Percentiles rank a stretch among this genome's conserved stretches.
Evolutionary conservation across 2,113 vertebrate species (phyloP).

Genomic region (Anguilla japonica): DNA sequence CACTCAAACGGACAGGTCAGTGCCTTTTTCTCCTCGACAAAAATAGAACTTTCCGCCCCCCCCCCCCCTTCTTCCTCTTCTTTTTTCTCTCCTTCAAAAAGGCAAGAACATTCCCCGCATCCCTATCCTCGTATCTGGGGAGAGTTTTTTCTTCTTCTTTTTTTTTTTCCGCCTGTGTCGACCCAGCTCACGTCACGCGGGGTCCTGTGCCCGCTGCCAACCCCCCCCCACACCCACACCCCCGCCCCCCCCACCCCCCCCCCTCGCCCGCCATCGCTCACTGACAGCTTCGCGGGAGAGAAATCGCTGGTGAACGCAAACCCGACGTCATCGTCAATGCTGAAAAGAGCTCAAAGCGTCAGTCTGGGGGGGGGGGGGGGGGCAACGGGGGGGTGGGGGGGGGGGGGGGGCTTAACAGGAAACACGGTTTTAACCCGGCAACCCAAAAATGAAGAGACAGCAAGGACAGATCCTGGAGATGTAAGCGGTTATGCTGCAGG

Average conservation of each 20-base stretch:
- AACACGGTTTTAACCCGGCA: no score
- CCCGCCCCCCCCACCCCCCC: neutral
- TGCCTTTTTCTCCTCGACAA: constrained; percentile 2
- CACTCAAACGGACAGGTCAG: constrained; percentile 4
- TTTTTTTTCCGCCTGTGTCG: neutral
- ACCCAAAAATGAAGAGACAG: no score
- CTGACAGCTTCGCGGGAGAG: neutral
- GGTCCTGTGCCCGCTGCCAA: neutral
- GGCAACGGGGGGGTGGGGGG: no score
- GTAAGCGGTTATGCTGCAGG: no score
- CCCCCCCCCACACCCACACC: neutral
- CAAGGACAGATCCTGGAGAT: neutral
- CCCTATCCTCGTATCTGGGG: neutral
- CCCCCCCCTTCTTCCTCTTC: neutral
- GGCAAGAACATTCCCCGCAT: neutral
- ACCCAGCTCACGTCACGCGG: neutral
- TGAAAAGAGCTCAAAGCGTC: no score
- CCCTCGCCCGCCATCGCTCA: no score
- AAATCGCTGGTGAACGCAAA: neutral
- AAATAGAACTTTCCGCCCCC: constrained; percentile 1
- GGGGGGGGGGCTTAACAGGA: no score
- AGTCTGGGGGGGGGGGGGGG: no score
- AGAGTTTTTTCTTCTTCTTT: neutral
- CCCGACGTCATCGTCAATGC: neutral
- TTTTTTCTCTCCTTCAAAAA: neutral